phyloP scores from a whole-genome alignment of 2,113 vertebrate species.

The Neopipo cinnamomea region DNA sequence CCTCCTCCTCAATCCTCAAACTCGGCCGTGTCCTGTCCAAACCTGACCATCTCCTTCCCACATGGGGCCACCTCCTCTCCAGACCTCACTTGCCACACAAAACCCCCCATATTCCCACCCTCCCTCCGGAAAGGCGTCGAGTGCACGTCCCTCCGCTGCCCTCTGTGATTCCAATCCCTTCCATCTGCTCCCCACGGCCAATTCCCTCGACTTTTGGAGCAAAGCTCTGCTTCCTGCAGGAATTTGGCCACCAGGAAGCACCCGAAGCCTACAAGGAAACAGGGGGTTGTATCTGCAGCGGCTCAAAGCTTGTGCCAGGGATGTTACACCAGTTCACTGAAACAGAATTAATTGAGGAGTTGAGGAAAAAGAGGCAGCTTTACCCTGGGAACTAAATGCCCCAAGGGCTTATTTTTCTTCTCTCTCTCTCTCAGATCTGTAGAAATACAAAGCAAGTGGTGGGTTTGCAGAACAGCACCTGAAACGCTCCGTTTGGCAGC shows the following conservation, averaged over 20 bases:
- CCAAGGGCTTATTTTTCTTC: constrained; percentile 83
- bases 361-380: constrained; percentile 66
- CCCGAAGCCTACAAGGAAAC: constrained; percentile 58
- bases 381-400: constrained; percentile 84
- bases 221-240: background rate
- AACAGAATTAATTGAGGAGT: constrained; percentile 69
- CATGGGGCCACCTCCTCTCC: background rate
- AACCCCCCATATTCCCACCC: background rate
- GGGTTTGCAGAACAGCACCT: constrained; percentile 38
- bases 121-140: background rate
- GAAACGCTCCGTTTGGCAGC: background rate
- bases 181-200: background rate
- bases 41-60: fast-evolving
- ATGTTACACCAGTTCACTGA: background rate
- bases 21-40: background rate
- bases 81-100: background rate
- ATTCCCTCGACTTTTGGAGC: fast-evolving
- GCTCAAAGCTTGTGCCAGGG: constrained; percentile 39
- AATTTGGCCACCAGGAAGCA: background rate
- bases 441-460: constrained; percentile 82
- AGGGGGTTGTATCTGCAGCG: constrained; percentile 11
- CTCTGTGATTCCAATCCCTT: background rate
- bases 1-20: too few relatives aligned
- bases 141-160: background rate
- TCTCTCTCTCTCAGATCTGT: constrained; percentile 85